phyloP scores from a whole-genome alignment of 2,113 vertebrate genomes.

The Corythoichthys haematopterus region DNA sequence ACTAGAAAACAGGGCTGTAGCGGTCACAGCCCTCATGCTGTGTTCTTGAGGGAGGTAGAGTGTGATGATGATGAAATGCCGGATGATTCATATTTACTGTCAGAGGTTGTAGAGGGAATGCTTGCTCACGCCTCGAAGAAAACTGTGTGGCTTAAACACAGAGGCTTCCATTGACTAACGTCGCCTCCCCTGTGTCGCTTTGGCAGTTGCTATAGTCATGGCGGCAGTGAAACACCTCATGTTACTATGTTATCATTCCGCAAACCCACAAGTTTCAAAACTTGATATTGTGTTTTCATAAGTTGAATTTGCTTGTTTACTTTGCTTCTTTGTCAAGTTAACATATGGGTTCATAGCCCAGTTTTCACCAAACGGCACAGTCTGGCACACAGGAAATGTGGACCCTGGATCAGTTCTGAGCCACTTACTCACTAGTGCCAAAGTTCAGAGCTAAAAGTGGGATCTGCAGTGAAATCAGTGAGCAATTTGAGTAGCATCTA shows the following conservation, averaged over 20 bases:
- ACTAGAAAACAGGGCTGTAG: conserved; percentile 54
- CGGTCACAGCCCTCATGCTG: conserved; percentile 40
- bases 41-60: conserved; percentile 38
- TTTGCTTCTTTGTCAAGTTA: background rate
- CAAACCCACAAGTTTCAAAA: background rate
- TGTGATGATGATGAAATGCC: conserved; percentile 54
- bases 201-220: conserved; percentile 30
- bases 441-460: no score
- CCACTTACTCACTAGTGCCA: no score
- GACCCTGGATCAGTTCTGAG: no score
- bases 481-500: no score
- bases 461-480: background rate
- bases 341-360: background rate
- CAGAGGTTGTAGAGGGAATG: conserved; percentile 49
- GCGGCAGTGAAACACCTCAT: background rate
- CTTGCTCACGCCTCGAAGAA: conserved; percentile 37
- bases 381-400: background rate
- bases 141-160: conserved; percentile 19
- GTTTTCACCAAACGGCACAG: background rate
- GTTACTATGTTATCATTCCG: background rate
- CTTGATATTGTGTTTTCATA: background rate
- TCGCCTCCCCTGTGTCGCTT: conserved; percentile 16
- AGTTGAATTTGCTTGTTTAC: background rate
- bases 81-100: conserved; percentile 68
- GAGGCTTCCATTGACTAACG: conserved; percentile 40